Conservation (phyloP, 2,113 vertebrate species). For the Danionella cerebrum region DNA sequence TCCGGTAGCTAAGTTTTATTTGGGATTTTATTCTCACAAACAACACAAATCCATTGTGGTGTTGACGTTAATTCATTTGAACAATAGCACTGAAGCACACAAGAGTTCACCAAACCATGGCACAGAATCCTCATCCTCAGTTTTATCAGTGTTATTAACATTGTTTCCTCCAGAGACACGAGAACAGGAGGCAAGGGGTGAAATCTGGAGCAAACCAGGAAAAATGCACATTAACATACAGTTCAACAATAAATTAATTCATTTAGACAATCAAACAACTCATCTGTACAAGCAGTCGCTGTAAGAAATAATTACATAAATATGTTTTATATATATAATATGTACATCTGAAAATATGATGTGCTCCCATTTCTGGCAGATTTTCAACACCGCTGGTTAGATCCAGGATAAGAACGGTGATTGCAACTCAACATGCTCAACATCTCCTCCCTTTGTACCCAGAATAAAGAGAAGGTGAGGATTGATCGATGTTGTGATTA, state of each 20-base stretch:
- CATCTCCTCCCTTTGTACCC: too few relatives aligned
- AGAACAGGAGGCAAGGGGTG: slow-evolving; percentile 50
- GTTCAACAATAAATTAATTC: slow-evolving; percentile 99
- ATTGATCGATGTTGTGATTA: too few relatives aligned
- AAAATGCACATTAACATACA: slow-evolving; percentile 81
- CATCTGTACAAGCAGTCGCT: slow-evolving; percentile 97
- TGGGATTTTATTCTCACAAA: too few relatives aligned
- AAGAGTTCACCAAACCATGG: slow-evolving; percentile 64
- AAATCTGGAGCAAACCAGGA: slow-evolving; percentile 57
- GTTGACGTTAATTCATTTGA: slow-evolving; percentile 59
- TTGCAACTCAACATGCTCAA: too few relatives aligned
- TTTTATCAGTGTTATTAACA: too few relatives aligned
- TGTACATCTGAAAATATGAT: slow-evolving; percentile 83
- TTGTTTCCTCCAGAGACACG: slow-evolving; percentile 52
- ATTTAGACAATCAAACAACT: slow-evolving; percentile 53
- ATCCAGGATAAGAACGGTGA: too few relatives aligned
- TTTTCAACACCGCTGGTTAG: too few relatives aligned
- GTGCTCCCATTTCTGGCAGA: too few relatives aligned
- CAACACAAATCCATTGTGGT: too few relatives aligned
- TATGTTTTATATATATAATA: slow-evolving; percentile 76
- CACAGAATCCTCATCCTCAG: too few relatives aligned
- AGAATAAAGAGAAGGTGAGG: too few relatives aligned
- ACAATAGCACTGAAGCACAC: slow-evolving; percentile 69
- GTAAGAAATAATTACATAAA: slow-evolving; percentile 99
- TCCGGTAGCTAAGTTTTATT: too few relatives aligned